phyloP scores from a whole-genome alignment of 2,113 vertebrate species.

The Cercocebus atys region DNA sequence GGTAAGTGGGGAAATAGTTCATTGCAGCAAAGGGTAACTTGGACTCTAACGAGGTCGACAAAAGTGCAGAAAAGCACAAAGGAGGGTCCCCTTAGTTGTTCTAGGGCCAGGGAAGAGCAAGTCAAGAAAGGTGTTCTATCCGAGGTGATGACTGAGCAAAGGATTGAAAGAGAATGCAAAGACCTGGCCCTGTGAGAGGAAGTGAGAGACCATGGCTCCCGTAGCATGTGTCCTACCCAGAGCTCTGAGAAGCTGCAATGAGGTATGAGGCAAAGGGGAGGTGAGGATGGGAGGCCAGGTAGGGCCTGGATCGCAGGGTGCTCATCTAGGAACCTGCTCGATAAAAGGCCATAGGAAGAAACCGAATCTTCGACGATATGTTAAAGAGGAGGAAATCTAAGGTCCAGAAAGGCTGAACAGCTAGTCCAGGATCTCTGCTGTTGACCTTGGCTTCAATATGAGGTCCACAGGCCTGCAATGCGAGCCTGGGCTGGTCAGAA shows the following conservation, averaged over 20 bases:
- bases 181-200: not conserved
- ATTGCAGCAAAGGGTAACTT: not conserved
- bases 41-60: not conserved
- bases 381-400: not conserved
- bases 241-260: not conserved
- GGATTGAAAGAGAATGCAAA: not conserved
- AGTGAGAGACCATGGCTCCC: not conserved
- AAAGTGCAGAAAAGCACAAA: not conserved
- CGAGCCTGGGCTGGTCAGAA: not conserved
- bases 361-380: not conserved
- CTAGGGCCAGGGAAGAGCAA: not conserved
- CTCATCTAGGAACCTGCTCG: not conserved
- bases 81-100: not conserved
- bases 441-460: not conserved
- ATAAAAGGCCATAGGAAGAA: not conserved
- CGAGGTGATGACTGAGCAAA: not conserved
- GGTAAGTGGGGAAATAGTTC: not conserved
- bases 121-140: not conserved
- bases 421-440: not conserved
- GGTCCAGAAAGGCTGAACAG: not conserved
- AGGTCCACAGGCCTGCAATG: not conserved
- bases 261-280: fast-evolving
- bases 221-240: not conserved
- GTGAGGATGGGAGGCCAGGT: fast-evolving
- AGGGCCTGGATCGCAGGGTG: fast-evolving